phyloP scores from a whole-genome alignment of 2,888 invertebrate genomes.

The Iselma pallidipennis region DNA sequence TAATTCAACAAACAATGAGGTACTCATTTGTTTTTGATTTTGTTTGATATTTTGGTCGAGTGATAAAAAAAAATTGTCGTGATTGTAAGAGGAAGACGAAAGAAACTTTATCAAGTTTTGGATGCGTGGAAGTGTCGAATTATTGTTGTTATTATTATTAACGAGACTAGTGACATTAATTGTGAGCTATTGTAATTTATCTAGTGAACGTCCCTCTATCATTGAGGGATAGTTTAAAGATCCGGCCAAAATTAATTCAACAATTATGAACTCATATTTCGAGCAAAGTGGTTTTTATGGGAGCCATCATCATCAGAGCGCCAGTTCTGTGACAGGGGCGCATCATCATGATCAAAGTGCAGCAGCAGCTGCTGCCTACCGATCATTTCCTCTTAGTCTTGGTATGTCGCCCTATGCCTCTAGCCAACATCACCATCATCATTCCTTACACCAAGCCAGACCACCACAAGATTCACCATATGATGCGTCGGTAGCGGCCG shows the following conservation, averaged over 20 bases:
- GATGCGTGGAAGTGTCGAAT: neutral
- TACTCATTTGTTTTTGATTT: neutral
- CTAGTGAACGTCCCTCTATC: slow-evolving; percentile 40
- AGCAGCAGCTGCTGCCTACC: slow-evolving; percentile 71
- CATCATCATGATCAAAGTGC: slow-evolving; percentile 74
- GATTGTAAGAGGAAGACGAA: neutral
- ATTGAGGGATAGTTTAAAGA: slow-evolving; percentile 39
- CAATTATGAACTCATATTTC: slow-evolving; percentile 92
- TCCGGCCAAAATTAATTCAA: slow-evolving; percentile 47
- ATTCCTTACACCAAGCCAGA: slow-evolving; percentile 72
- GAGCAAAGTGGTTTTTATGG: slow-evolving; percentile 96
- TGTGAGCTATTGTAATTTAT: slow-evolving; percentile 9
- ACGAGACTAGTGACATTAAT: neutral
- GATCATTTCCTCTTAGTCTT: slow-evolving; percentile 84
- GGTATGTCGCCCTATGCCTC: slow-evolving; percentile 84
- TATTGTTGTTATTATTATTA: neutral
- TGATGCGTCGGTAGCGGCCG: slow-evolving; percentile 86
- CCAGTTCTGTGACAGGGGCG: slow-evolving; percentile 64
- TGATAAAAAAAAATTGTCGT: neutral
- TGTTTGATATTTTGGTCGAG: neutral
- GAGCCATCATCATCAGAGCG: slow-evolving; percentile 82
- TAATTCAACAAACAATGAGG: slow-evolving; percentile 5
- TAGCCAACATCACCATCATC: slow-evolving; percentile 71
- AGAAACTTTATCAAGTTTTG: neutral
- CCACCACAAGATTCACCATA: slow-evolving; percentile 90